Evolutionary conservation across 1,140 invertebrate genomes (phyloP).

Genomic region (Hylaeus volcanicus): DNA sequence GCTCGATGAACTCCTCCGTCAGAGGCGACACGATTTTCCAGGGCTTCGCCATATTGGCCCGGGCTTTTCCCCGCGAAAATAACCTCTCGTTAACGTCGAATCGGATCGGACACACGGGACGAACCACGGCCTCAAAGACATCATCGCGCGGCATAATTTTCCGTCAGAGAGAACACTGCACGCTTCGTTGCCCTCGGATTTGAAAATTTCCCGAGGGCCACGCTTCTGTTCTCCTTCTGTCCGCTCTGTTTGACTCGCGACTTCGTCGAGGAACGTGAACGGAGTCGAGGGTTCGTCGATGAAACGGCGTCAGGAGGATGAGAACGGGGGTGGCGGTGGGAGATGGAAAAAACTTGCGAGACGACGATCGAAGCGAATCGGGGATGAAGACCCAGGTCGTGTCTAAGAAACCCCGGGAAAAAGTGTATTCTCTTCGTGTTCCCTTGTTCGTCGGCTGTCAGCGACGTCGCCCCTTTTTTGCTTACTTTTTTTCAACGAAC

Average conservation of each 20-base stretch:
- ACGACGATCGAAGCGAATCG: slow-evolving; percentile 40
- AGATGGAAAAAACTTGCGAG: background rate
- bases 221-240: slow-evolving; percentile 9
- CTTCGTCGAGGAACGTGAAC: background rate
- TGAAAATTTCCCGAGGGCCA: slow-evolving; percentile 44
- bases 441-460: slow-evolving; percentile 38
- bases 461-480: slow-evolving; percentile 9
- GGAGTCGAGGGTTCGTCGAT: slow-evolving; percentile 21
- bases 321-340: background rate
- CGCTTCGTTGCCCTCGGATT: slow-evolving; percentile 37
- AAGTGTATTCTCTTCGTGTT: slow-evolving; percentile 31
- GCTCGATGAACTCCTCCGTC: background rate
- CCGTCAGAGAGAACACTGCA: slow-evolving; percentile 46
- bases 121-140: slow-evolving; percentile 29
- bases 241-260: slow-evolving; percentile 21
- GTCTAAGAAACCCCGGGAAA: slow-evolving; percentile 31
- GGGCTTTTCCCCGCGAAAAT: slow-evolving; percentile 19
- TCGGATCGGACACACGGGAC: slow-evolving; percentile 5
- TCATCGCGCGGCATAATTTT: slow-evolving; percentile 48
- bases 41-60: background rate
- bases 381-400: background rate
- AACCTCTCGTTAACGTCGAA: slow-evolving; percentile 40
- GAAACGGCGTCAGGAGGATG: background rate
- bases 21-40: background rate
- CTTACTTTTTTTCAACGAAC: background rate